Conservation (phyloP, 2,888 invertebrate genomes). For the Eristalis tenax region DNA sequence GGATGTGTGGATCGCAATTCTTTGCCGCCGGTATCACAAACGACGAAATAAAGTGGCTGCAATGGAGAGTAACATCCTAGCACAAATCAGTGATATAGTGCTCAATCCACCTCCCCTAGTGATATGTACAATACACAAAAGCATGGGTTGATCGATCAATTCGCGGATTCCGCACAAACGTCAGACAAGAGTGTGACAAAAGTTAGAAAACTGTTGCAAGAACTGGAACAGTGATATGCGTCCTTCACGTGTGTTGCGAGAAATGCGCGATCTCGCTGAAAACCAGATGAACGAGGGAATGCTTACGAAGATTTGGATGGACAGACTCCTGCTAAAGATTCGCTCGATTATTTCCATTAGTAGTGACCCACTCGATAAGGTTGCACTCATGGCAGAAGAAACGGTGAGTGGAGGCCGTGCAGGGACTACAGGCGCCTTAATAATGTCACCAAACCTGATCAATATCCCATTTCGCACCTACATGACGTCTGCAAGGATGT, state of each 20-base stretch:
- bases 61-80: neutral
- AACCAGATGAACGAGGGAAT: constrained; percentile 57
- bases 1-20: no score
- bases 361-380: neutral
- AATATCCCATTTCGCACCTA: no score
- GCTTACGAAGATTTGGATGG: constrained; percentile 69
- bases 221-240: neutral
- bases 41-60: no score
- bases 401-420: no score
- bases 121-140: neutral
- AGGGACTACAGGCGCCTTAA: neutral
- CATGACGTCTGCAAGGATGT: neutral
- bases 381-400: no score
- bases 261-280: constrained; percentile 46
- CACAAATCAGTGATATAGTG: neutral
- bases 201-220: neutral
- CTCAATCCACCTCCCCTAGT: neutral
- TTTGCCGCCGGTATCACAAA: no score
- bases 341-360: constrained; percentile 58
- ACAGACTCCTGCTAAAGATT: constrained; percentile 60
- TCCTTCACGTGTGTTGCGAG: constrained; percentile 64
- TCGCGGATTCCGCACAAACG: neutral
- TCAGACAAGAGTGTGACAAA: no score
- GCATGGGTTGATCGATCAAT: neutral
- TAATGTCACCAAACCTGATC: no score